Percentiles rank a stretch among this genome's conserved stretches.
Evolutionary conservation across 1,140 invertebrate genomes (phyloP).

Genomic region (Solenopsis fugax): DNA sequence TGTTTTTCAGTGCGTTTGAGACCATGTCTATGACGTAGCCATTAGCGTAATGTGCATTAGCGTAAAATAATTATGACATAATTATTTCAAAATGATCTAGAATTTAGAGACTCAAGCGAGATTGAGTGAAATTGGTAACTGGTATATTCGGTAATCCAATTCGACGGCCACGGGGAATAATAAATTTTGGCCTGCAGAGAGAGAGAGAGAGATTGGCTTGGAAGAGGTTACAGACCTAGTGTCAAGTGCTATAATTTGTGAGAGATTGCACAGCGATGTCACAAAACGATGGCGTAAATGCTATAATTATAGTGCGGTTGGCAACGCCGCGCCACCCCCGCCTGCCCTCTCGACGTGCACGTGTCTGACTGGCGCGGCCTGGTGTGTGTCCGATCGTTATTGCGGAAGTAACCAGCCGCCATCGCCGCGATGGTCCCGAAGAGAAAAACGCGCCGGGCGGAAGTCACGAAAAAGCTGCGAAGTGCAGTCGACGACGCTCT

Average conservation of each 20-base stretch:
- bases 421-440: constrained; percentile 11
- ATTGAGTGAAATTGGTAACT: constrained; percentile 16
- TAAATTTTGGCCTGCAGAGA: not conserved
- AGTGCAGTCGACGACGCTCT: constrained; percentile 44
- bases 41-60: not conserved
- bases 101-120: not conserved
- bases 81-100: not conserved
- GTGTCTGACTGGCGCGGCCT: not conserved
- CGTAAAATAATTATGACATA: not conserved
- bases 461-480: constrained; percentile 55
- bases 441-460: constrained; percentile 61
- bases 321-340: constrained; percentile 6
- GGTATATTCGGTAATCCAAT: not conserved
- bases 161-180: not conserved
- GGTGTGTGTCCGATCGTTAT: constrained; percentile 62
- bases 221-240: constrained; percentile 26
- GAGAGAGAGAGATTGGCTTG: not conserved
- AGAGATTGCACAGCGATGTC: constrained; percentile 39
- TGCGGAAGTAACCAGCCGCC: constrained; percentile 49
- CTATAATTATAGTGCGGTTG: constrained; percentile 58
- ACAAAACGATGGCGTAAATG: constrained; percentile 34
- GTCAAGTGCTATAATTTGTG: constrained; percentile 46
- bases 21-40: too few relatives aligned
- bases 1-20: not conserved
- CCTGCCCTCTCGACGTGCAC: constrained; percentile 43